Evolutionary conservation across 1,140 invertebrate species (phyloP), one percentile per base, ranked within the genome.

Genomic region (Adelges cooleyi): DNA sequence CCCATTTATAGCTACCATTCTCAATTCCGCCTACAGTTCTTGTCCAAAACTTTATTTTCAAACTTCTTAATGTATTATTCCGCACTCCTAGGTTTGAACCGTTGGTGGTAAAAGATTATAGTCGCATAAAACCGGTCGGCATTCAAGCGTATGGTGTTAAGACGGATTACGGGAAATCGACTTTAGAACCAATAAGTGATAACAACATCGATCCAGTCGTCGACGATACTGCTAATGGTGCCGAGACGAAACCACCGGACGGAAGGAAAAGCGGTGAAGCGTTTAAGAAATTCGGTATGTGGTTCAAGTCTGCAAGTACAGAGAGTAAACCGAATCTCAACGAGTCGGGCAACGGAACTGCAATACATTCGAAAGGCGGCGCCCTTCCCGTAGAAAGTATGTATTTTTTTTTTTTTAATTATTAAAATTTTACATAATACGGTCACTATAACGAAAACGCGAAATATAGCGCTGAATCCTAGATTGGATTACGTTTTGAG

Each of bases 71-170:
- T n/a, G n/a, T n/a, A n/a, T n/a, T n/a, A n/a, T n/a, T n/a, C n/a
- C n/a, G n/a, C n/a, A n/a, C 29, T 33, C 70, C 42, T 46, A 75
- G 86, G 68, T 78, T 90, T 73, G 87, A 90, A 73, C 87, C 87
- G 42, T 74, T 90, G 22, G 75, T 87, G 27, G 78, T 85, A 66
- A 80, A 81, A 69, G 80, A 81, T 59, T 88, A 86, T 69, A 75
- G 78, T 38, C 80, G 81, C 71, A 80, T 87, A 56, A 78, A 82
- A 59, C 86, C 86, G 36, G 74, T 88, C 54, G 74, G 80, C 29
- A 82, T 89, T 67, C 80, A 83, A 59, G 76, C 81, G 5, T 83
- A 81, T 77, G 78, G 71, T 72, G 77, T 51, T 2, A 51, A 66
- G 27, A 42, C 23, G 1, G 25, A 51, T 40, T 52, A 52, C n/a